phyloP scores from a whole-genome alignment of 2,888 invertebrate species.

The Lasioglossum marginatum region DNA sequence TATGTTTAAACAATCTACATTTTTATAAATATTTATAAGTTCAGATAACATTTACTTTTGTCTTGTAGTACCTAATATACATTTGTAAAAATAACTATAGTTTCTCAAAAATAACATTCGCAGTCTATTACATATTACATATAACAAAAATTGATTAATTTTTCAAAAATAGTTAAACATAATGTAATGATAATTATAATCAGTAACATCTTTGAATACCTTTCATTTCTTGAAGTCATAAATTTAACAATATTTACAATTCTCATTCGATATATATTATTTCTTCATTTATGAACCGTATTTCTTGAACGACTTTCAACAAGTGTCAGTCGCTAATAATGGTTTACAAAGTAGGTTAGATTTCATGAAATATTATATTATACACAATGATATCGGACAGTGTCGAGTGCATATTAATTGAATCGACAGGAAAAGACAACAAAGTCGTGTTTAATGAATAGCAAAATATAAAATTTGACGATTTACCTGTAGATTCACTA shows the following conservation, averaged over 20 bases:
- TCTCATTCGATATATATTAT: not conserved
- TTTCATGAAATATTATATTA: not conserved
- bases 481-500: constrained; percentile 14
- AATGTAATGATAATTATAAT: not conserved
- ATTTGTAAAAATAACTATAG: not conserved
- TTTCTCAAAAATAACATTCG: not conserved
- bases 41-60: not conserved
- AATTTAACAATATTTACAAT: not conserved
- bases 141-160: not conserved
- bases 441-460: not conserved
- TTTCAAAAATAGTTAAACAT: not conserved
- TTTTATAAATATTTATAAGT: not conserved
- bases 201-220: not conserved
- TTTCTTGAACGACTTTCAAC: constrained; percentile 19
- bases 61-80: not conserved
- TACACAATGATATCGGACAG: not conserved
- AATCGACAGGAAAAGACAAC: not conserved
- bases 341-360: constrained; percentile 5
- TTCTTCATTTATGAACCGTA: not conserved
- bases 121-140: not conserved
- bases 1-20: constrained; percentile 5
- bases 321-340: constrained; percentile 30
- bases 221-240: not conserved
- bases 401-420: not conserved
- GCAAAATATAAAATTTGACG: constrained; percentile 1